Percentiles rank a stretch among this genome's conserved stretches.
Conservation (phyloP, 2,888 invertebrate genomes). For the Cephus rjabovi region DNA sequence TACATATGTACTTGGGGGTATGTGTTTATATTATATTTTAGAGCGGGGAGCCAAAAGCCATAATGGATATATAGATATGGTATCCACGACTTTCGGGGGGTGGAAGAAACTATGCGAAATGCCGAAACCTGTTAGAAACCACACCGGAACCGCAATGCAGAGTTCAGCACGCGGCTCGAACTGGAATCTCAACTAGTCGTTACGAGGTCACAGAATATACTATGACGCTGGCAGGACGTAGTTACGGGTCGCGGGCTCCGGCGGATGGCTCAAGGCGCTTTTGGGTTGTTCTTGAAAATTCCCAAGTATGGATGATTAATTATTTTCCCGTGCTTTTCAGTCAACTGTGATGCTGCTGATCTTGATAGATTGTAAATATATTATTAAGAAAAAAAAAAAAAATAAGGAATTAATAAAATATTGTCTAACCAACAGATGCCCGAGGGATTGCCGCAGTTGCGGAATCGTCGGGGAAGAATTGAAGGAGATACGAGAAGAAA, state of each 20-base stretch:
- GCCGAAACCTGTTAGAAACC: conserved; percentile 46
- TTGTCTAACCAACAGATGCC: background rate
- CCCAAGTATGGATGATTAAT: background rate
- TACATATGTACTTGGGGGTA: no score
- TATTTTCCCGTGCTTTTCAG: background rate
- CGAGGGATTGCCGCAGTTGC: background rate
- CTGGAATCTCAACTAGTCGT: background rate
- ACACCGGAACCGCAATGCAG: conserved; percentile 45
- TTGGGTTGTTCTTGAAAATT: background rate
- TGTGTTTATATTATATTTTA: background rate
- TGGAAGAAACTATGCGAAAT: conserved; percentile 43
- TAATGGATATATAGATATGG: background rate
- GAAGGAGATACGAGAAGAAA: background rate
- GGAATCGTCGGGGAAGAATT: background rate
- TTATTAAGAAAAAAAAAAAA: no score
- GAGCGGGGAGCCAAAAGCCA: background rate
- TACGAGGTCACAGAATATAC: background rate
- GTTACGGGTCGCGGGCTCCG: background rate
- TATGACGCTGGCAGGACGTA: background rate
- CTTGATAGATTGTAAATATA: background rate
- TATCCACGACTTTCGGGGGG: conserved; percentile 7
- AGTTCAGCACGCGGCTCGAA: conserved; percentile 31
- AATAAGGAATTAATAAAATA: background rate
- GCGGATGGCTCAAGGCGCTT: background rate
- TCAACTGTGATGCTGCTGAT: background rate